Conservation (phyloP, 2,888 invertebrate genomes). For the Unio pictorum region DNA sequence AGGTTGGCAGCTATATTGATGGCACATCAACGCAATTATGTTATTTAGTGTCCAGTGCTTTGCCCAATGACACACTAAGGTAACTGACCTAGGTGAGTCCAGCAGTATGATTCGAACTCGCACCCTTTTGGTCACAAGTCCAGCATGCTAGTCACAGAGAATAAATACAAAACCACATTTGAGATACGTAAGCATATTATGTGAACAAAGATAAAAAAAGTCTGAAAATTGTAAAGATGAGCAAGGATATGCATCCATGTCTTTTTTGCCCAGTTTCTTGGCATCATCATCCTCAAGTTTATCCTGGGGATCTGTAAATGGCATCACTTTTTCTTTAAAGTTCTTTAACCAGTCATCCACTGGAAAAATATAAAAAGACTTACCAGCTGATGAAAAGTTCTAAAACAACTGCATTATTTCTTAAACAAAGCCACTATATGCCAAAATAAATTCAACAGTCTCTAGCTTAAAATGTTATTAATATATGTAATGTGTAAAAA, state of each 20-base stretch:
- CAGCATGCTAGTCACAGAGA: too few species aligned
- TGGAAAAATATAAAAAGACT: slow-evolving; percentile 30
- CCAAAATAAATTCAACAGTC: neutral
- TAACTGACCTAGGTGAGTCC: too few species aligned
- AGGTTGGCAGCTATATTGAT: too few species aligned
- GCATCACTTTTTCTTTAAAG: slow-evolving; percentile 93
- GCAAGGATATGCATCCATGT: slow-evolving; percentile 76
- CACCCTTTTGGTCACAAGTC: too few species aligned
- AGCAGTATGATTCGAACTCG: too few species aligned
- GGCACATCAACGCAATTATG: too few species aligned
- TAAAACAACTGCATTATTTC: neutral
- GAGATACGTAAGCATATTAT: too few species aligned
- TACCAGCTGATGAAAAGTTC: neutral
- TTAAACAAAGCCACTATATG: neutral
- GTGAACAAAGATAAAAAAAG: too few species aligned
- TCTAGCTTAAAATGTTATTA: neutral
- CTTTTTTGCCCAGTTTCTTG: slow-evolving; percentile 87
- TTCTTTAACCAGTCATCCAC: slow-evolving; percentile 74
- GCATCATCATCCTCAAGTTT: slow-evolving; percentile 82
- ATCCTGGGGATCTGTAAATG: slow-evolving; percentile 86
- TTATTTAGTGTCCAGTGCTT: too few species aligned
- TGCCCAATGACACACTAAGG: too few species aligned
- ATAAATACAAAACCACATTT: too few species aligned
- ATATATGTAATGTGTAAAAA: too few species aligned
- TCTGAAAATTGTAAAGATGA: neutral